Percentiles rank a stretch among this genome's conserved stretches.
These are phyloP conservation scores for Acrocephalus arundinaceus DNA, from an alignment of 2,113 vertebrate species.

Conservation along the genomic window DNA sequence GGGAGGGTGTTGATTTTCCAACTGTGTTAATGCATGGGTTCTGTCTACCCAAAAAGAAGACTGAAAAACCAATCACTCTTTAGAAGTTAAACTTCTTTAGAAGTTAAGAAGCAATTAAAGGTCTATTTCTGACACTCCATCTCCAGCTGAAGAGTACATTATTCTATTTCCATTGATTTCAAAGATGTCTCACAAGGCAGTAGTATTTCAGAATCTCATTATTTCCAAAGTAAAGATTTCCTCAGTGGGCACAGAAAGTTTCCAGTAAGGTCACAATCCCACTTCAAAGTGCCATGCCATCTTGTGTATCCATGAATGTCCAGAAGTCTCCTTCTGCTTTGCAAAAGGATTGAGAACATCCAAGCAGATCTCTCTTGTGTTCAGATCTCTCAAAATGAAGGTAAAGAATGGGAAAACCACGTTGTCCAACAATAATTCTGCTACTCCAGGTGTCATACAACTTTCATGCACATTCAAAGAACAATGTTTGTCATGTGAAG, in stretches of 20 bases:
- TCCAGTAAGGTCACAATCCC: neutral
- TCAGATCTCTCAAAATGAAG: neutral
- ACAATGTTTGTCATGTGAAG: neutral
- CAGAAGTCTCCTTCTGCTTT: constrained; percentile 4
- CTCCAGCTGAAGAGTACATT: neutral
- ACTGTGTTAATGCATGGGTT: neutral
- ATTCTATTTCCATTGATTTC: neutral
- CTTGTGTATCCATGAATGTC: neutral
- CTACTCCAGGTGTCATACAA: neutral
- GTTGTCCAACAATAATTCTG: constrained; percentile 26
- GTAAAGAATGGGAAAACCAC: constrained; percentile 16
- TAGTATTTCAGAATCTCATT: neutral
- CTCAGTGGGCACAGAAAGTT: neutral
- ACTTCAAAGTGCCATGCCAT: constrained; percentile 9
- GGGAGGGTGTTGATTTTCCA: neutral
- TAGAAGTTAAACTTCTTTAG: neutral
- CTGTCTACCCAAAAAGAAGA: neutral
- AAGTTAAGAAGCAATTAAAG: neutral
- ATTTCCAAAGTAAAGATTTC: neutral
- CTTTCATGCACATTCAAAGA: constrained; percentile 40
- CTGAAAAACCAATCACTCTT: neutral
- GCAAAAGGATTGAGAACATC: constrained; percentile 9
- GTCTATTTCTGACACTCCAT: neutral
- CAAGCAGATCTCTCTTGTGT: neutral
- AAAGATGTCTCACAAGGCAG: neutral